Evolutionary conservation across 2,113 vertebrate genomes (phyloP).

Genomic region (Clupea harengus): DNA sequence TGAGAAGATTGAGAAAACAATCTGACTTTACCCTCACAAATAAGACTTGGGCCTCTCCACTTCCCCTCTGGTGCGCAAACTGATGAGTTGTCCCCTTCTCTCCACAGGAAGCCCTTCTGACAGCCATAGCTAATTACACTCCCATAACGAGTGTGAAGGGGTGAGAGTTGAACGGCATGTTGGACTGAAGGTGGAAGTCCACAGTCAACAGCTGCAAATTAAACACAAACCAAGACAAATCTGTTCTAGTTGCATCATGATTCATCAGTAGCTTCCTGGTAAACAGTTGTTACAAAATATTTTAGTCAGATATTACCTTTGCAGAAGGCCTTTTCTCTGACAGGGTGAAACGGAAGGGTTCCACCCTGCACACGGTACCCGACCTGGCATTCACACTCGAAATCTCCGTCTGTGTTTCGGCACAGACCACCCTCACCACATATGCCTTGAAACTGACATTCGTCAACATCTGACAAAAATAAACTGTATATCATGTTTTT

Average conservation of each 20-base stretch:
- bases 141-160: constrained; percentile 58
- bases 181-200: constrained; percentile 52
- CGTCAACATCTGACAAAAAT: constrained; percentile 77
- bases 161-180: constrained; percentile 38
- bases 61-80: constrained; percentile 64
- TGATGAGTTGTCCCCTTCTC: constrained; percentile 58
- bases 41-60: constrained; percentile 61
- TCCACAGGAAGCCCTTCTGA: constrained; percentile 62
- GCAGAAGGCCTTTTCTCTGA: constrained; percentile 65
- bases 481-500: neutral
- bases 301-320: constrained; percentile 66
- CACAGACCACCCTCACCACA: constrained; percentile 81
- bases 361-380: constrained; percentile 77
- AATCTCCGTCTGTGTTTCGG: constrained; percentile 78
- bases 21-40: constrained; percentile 71
- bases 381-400: constrained; percentile 78
- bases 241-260: neutral
- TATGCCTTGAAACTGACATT: constrained; percentile 72
- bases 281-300: no score
- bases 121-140: constrained; percentile 62
- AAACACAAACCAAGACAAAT: neutral
- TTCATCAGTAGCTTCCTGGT: neutral
- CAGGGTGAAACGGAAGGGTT: constrained; percentile 68
- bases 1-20: neutral
- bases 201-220: constrained; percentile 68